These are phyloP conservation scores for Oxyura jamaicensis DNA, from an alignment of 2,113 vertebrate species.

Conservation along the genomic window DNA sequence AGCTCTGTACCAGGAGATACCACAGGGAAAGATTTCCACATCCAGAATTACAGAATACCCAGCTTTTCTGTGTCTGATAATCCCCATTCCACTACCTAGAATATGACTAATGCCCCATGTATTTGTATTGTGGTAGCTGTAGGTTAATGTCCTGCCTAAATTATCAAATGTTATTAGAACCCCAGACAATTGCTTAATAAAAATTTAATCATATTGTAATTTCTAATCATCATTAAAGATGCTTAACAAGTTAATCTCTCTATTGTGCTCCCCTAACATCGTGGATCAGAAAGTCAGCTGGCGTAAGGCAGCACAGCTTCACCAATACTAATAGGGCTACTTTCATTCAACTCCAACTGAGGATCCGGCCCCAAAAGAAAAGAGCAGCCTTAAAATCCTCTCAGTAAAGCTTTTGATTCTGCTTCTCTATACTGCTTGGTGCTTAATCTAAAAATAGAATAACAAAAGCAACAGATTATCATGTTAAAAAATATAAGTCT, in stretches of 20 bases:
- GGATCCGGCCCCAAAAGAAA: neutral
- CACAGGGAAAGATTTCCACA: neutral
- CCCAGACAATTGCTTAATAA: slow-evolving; percentile 72
- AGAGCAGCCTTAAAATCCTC: neutral
- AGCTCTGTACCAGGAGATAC: neutral
- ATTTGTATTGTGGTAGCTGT: slow-evolving; percentile 53
- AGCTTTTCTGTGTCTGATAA: neutral
- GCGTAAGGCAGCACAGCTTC: neutral
- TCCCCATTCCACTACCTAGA: neutral
- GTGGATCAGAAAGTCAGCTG: slow-evolving; percentile 11
- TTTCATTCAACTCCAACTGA: neutral
- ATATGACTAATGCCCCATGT: slow-evolving; percentile 20
- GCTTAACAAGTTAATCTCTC: slow-evolving; percentile 66
- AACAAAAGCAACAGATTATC: neutral
- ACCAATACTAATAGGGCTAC: neutral
- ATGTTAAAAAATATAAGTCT: neutral
- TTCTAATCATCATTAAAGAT: slow-evolving; percentile 68
- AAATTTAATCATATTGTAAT: slow-evolving; percentile 71
- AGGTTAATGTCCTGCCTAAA: slow-evolving; percentile 60
- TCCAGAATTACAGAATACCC: neutral
- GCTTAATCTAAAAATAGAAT: neutral
- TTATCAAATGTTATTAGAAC: slow-evolving; percentile 64
- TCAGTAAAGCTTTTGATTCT: fast-evolving
- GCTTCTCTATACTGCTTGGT: neutral
- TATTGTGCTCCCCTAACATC: slow-evolving; percentile 31